Conservation (phyloP, 1,140 invertebrate genomes). For the Arion vulgaris region DNA sequence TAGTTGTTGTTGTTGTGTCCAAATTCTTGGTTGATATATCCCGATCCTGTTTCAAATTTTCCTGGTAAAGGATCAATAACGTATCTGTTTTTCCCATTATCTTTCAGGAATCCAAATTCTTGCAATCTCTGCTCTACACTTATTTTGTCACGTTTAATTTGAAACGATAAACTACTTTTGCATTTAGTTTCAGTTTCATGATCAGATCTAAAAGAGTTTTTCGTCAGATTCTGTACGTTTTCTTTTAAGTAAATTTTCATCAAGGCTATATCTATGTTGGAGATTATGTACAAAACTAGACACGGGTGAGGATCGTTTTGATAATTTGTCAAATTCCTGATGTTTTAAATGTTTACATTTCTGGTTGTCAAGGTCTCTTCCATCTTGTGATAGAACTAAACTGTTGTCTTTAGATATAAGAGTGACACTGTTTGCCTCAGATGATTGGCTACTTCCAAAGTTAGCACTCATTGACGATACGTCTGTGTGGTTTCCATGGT, state of each 20-base stretch:
- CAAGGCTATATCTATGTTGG: background rate
- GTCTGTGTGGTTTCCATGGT: background rate
- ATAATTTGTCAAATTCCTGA: background rate
- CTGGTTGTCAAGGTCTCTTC: background rate
- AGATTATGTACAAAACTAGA: background rate
- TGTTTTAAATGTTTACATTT: background rate
- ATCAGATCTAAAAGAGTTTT: background rate
- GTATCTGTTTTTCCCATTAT: background rate
- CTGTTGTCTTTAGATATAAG: background rate
- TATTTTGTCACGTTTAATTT: background rate
- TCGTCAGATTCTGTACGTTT: background rate
- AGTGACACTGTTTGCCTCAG: background rate
- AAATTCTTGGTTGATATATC: background rate
- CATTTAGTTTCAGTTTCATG: background rate
- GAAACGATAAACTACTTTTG: background rate
- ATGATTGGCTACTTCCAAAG: background rate
- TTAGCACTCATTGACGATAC: background rate
- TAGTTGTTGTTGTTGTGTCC: background rate
- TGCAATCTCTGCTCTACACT: background rate
- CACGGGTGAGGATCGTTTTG: background rate
- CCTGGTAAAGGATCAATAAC: background rate
- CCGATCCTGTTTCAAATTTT: background rate
- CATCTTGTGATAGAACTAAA: background rate
- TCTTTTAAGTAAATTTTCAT: background rate
- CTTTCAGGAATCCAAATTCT: conserved; percentile 3